Evolutionary conservation across 2,797 vertebrate species (phyloP).

Genomic region (Scolopax rusticola): DNA sequence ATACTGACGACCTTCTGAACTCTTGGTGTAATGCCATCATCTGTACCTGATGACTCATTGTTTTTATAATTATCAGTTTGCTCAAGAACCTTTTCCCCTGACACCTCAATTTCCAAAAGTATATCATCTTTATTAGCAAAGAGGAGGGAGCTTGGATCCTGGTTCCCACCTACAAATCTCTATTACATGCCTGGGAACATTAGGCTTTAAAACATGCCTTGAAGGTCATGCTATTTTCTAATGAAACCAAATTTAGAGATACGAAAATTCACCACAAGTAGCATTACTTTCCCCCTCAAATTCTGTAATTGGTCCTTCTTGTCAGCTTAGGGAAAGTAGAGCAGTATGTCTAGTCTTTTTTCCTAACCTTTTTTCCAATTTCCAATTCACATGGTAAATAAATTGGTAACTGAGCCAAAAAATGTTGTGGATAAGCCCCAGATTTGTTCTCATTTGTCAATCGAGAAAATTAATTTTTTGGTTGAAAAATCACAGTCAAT

Average conservation of each 20-base stretch:
- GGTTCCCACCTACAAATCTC: neutral
- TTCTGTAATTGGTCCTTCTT: neutral
- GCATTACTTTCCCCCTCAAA: neutral
- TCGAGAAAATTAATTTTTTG: neutral
- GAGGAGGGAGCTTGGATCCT: neutral
- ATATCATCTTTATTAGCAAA: conserved; percentile 35
- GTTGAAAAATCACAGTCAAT: neutral
- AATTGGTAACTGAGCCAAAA: neutral
- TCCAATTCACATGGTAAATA: neutral
- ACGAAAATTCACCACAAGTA: neutral
- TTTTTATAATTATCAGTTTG: conserved; percentile 22
- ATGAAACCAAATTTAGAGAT: neutral
- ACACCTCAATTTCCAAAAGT: conserved; percentile 14
- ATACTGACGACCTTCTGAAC: neutral
- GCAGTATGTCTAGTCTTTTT: neutral
- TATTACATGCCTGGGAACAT: neutral
- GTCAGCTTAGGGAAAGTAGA: neutral
- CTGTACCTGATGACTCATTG: conserved; percentile 30
- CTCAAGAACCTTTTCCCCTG: neutral
- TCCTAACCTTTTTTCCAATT: neutral
- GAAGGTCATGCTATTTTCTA: neutral
- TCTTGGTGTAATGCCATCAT: neutral
- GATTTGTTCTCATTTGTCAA: neutral
- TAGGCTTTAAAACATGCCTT: neutral
- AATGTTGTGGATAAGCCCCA: neutral